Evolutionary conservation across 1,140 invertebrate species (phyloP), one percentile per base, ranked within the genome.

Genomic region (Diorhabda elongata): DNA sequence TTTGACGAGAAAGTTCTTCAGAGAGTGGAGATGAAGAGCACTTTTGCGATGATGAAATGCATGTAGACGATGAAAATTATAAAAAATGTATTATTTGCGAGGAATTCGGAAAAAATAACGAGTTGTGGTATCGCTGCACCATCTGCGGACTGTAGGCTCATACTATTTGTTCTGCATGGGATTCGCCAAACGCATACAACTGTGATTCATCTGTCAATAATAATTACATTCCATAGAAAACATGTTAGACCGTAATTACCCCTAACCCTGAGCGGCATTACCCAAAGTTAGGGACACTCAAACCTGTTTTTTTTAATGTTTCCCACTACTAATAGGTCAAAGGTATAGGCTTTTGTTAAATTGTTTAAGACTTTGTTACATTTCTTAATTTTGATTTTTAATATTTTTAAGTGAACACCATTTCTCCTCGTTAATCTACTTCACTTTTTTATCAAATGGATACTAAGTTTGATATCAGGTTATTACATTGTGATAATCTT

Each of bases 101-200:
- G 41, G 60, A 42, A 61, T 61, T 61, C 43, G 71, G 72, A 69
- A 71, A 69, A 73, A 75, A 77, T 73, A 77, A 76, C 59, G 76
- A 77, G 69, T 3, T 76, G 62, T 78, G 77, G 75, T 78, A 77
- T 71, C 65, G 74, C 44, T 77, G 75, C 66, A 75, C 71, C 47
- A n/a, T 64, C 8, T 78, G 77, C 57, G 73, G 74, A 69, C 59
- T 75, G 58, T 79, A 75, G 75, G 58, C 73, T 70, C 76, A 78
- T 66, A 67, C 74, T 67, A 56, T 71, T 63, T 78, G 73, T 67
- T 72, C 71, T 59, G 73, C 76, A 64, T 76, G 75, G 66, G 72
- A 77, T 67, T 74, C 72, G 43, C 63, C 75, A 43, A 63, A 76
- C 52, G 66, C 67, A 69, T 77, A 77, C 57, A 73, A 69, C 26